Percentiles rank a stretch among this genome's conserved stretches.
Evolutionary conservation across 92 coral and sea anemone genomes (phyloP).

Genomic region (Metridium senile): DNA sequence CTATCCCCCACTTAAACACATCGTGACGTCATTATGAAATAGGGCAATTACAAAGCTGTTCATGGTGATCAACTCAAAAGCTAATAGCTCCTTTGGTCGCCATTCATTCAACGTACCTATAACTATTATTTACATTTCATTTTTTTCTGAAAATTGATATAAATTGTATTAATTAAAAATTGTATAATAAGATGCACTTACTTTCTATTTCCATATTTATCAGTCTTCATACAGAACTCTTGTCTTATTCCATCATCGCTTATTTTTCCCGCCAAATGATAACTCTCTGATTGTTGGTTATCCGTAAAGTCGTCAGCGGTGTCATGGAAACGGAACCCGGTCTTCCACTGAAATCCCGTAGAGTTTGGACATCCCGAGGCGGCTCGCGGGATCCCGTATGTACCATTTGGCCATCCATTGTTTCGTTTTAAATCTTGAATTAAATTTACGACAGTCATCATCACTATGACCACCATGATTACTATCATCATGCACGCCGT

Average conservation of each 20-base stretch:
- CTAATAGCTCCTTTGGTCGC: no score
- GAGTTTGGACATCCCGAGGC: constrained; percentile 84
- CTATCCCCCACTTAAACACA: no score
- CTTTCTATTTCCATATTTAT: constrained; percentile 82
- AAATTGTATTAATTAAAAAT: no score
- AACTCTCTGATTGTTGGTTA: constrained; percentile 88
- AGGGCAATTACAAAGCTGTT: no score
- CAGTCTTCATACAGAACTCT: constrained; percentile 90
- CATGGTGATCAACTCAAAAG: no score
- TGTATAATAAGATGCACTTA: background rate
- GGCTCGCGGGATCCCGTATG: constrained; percentile 91
- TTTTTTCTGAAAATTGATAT: no score
- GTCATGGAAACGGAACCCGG: constrained; percentile 95
- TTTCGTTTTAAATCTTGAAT: constrained; percentile 11
- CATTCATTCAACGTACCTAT: no score
- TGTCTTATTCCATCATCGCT: constrained; percentile 93
- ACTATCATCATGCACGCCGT: no score
- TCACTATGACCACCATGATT: no score
- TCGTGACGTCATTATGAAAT: no score
- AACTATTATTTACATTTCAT: no score
- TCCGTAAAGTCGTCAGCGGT: constrained; percentile 98
- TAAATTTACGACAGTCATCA: no score
- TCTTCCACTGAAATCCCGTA: constrained; percentile 85
- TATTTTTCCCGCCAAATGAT: constrained; percentile 94
- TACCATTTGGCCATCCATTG: constrained; percentile 86